Conservation (phyloP, 2,888 invertebrate species). For the Vannuccia rotundouncinata region DNA sequence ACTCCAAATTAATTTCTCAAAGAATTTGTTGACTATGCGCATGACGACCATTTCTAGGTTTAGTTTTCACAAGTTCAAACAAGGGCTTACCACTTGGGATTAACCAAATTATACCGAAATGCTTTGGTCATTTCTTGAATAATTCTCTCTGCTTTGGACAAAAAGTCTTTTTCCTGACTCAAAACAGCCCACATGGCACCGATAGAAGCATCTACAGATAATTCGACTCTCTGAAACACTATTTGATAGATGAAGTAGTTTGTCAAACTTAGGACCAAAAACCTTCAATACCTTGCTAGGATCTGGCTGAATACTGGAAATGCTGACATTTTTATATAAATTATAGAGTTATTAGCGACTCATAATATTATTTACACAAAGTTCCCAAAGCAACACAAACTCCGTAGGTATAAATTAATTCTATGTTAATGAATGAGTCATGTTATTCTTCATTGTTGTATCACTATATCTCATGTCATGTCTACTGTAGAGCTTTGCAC, state of each 20-base stretch:
- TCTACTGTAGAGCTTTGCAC: constrained; percentile 28
- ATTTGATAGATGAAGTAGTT: too few species aligned
- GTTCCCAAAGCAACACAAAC: too few species aligned
- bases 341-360: too few species aligned
- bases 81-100: constrained; percentile 16
- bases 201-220: constrained; percentile 25
- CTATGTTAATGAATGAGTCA: too few species aligned
- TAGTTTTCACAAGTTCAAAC: neutral
- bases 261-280: too few species aligned
- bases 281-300: too few species aligned
- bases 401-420: too few species aligned
- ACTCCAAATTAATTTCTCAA: constrained; percentile 22
- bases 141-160: constrained; percentile 23
- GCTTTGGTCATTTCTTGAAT: constrained; percentile 4
- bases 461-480: too few species aligned
- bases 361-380: too few species aligned
- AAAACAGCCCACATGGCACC: neutral
- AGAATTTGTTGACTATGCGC: constrained; percentile 25
- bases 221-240: constrained; percentile 24
- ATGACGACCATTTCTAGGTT: constrained; percentile 31
- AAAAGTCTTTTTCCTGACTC: constrained; percentile 12
- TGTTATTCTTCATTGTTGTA: too few species aligned
- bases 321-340: too few species aligned
- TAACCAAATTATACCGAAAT: constrained; percentile 2
- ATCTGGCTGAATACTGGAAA: too few species aligned